A percentile compares a stretch with the other conserved stretches of the same genome.
phyloP scores from a whole-genome alignment of 2,113 vertebrate genomes.

The Prolemur simus region DNA sequence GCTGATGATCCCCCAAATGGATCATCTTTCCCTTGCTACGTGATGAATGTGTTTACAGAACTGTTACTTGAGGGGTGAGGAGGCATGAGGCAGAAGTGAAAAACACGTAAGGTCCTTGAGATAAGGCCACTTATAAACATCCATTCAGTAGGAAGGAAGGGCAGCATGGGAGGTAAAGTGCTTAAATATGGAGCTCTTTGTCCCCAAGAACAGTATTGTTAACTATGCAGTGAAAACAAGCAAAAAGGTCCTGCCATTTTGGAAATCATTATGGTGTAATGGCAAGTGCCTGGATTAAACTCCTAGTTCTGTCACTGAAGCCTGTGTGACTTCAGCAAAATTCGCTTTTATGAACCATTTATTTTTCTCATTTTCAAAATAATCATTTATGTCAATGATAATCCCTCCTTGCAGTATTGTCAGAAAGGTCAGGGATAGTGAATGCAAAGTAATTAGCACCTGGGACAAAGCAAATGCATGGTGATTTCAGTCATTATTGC shows the following conservation, averaged over 20 bases:
- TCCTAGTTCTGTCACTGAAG: background rate
- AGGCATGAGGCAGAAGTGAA: background rate
- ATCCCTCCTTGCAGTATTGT: background rate
- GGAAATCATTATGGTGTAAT: background rate
- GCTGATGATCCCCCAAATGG: background rate
- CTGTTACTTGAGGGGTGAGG: no score
- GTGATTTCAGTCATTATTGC: background rate
- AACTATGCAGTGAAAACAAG: background rate
- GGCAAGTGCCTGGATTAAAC: background rate
- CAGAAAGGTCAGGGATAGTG: background rate
- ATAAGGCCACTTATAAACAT: background rate
- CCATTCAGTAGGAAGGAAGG: background rate
- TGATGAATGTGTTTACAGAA: background rate
- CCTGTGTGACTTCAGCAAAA: background rate
- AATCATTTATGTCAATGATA: background rate
- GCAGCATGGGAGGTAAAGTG: background rate
- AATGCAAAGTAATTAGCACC: background rate
- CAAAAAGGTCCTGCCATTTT: background rate
- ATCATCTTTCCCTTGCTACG: background rate
- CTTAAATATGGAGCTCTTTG: background rate
- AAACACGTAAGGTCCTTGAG: background rate
- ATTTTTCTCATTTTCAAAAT: background rate
- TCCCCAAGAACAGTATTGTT: background rate
- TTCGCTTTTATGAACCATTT: background rate
- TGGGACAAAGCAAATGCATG: background rate